Percentiles rank a stretch among this genome's conserved stretches.
phyloP scores from a whole-genome alignment of 2,888 invertebrate species.

The Diogma glabrata region DNA sequence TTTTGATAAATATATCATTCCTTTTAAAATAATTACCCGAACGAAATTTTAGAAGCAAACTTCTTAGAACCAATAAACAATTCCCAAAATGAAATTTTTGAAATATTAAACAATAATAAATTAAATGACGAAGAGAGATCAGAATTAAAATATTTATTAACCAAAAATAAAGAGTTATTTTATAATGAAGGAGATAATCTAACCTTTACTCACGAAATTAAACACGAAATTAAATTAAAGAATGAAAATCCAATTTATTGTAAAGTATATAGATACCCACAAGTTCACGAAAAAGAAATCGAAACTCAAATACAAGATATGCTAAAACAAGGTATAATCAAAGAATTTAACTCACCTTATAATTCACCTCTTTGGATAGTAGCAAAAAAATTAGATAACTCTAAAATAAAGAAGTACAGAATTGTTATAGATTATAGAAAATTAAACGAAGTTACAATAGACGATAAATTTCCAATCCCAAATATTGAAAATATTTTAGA shows the following conservation, averaged over 20 bases:
- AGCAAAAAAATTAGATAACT: not conserved
- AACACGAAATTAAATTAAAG: not conserved
- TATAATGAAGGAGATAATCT: not conserved
- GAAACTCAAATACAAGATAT: not conserved
- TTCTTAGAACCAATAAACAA: not conserved
- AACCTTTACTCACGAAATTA: too few species aligned
- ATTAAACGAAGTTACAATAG: not conserved
- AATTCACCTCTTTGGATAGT: not conserved
- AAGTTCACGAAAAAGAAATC: not conserved
- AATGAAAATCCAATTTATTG: conserved; percentile 2
- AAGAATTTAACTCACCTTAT: not conserved
- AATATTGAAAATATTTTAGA: not conserved
- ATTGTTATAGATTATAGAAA: too few species aligned
- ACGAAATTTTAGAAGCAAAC: not conserved
- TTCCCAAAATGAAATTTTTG: not conserved
- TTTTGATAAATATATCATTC: conserved; percentile 7
- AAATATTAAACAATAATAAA: not conserved
- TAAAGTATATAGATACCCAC: not conserved
- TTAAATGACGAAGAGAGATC: not conserved
- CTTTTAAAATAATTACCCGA: not conserved
- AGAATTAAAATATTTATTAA: not conserved
- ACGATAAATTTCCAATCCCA: not conserved
- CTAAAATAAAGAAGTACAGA: not conserved
- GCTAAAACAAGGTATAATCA: not conserved
- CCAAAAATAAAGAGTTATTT: not conserved